Evolutionary conservation across 2,888 invertebrate genomes (phyloP).

Genomic region (Biston stratarius): DNA sequence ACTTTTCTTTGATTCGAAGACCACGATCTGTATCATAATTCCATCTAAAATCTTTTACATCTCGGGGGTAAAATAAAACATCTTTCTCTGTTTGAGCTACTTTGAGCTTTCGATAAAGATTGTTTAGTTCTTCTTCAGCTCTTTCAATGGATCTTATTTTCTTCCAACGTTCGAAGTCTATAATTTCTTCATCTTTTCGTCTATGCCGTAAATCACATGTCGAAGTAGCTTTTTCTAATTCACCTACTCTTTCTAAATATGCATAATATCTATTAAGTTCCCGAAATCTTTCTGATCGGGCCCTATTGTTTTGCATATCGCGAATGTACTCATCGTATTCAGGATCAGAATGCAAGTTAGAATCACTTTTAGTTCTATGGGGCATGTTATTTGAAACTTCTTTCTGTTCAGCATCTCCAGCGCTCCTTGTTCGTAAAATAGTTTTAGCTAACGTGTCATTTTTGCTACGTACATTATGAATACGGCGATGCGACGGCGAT

Average conservation of each 20-base stretch:
- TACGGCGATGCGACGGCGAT: slow-evolving; percentile 89
- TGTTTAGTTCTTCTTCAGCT: slow-evolving; percentile 93
- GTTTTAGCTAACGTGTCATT: slow-evolving; percentile 66
- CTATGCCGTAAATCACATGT: slow-evolving; percentile 90
- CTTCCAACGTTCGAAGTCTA: slow-evolving; percentile 96
- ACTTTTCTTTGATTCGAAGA: slow-evolving; percentile 93
- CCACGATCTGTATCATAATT: slow-evolving; percentile 91
- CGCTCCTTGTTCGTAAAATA: slow-evolving; percentile 88
- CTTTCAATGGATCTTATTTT: slow-evolving; percentile 92
- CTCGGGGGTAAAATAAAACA: slow-evolving; percentile 92
- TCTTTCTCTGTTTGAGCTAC: slow-evolving; percentile 93
- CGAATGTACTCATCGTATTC: slow-evolving; percentile 90
- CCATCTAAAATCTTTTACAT: slow-evolving; percentile 92
- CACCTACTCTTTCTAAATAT: slow-evolving; percentile 93
- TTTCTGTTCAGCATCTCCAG: slow-evolving; percentile 87
- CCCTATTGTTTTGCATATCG: slow-evolving; percentile 88
- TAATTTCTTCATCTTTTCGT: slow-evolving; percentile 91
- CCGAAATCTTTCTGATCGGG: slow-evolving; percentile 92
- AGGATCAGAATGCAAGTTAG: slow-evolving; percentile 77
- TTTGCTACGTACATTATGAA: slow-evolving; percentile 81
- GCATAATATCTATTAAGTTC: slow-evolving; percentile 95
- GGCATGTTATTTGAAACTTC: slow-evolving; percentile 46
- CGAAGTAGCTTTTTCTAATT: slow-evolving; percentile 92
- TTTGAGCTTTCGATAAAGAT: slow-evolving; percentile 91
- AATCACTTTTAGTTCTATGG: slow-evolving; percentile 70